These are phyloP conservation scores for Silurus meridionalis DNA, from an alignment of 2,113 vertebrate genomes.

Conservation along the genomic window DNA sequence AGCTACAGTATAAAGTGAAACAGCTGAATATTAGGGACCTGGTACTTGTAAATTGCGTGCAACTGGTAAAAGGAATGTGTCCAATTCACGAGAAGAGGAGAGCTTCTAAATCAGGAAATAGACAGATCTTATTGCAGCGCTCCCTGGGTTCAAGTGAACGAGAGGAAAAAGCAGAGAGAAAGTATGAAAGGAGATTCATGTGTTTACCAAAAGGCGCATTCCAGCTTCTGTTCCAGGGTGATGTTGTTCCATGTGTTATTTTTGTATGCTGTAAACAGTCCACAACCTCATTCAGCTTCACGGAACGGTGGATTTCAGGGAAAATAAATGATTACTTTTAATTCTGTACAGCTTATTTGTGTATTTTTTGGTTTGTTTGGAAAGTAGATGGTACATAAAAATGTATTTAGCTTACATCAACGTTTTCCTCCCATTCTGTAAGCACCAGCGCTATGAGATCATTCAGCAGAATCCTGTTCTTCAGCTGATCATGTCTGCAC, in stretches of 20 bases:
- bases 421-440: neutral
- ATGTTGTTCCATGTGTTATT: slow-evolving; percentile 63
- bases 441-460: neutral
- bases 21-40: too few relatives aligned
- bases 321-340: slow-evolving; percentile 17
- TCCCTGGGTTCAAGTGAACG: neutral
- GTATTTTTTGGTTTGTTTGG: neutral
- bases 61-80: slow-evolving; percentile 1
- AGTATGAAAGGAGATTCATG: neutral
- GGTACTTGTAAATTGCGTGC: neutral
- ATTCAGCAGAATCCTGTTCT: neutral
- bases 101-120: neutral
- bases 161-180: neutral
- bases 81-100: neutral
- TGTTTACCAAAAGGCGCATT: slow-evolving; percentile 44
- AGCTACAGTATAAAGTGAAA: neutral
- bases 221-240: slow-evolving; percentile 56
- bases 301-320: slow-evolving; percentile 5
- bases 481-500: neutral
- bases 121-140: neutral
- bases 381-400: neutral
- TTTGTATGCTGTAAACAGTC: slow-evolving; percentile 63
- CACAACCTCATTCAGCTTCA: slow-evolving; percentile 42
- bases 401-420: neutral
- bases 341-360: slow-evolving; percentile 3